A percentile compares a stretch with the other conserved stretches of the same genome.
phyloP scores from a whole-genome alignment of 2,888 invertebrate genomes.

The Teinopalpus imperialis region DNA sequence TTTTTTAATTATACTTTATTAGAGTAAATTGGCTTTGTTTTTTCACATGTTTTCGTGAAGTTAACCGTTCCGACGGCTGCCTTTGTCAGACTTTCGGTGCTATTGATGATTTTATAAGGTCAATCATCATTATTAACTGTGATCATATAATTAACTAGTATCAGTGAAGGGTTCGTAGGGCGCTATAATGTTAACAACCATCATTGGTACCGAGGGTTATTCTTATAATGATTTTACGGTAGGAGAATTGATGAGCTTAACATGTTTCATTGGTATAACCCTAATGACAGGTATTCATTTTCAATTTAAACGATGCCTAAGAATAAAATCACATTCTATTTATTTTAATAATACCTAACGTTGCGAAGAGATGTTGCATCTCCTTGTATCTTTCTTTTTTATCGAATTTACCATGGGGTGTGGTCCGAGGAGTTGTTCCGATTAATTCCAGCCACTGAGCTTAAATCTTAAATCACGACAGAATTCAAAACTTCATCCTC shows the following conservation, averaged over 20 bases:
- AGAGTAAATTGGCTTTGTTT: slow-evolving; percentile 74
- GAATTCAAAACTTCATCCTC: too few relatives aligned
- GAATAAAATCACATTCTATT: too few relatives aligned
- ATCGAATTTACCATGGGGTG: too few relatives aligned
- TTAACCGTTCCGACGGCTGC: slow-evolving; percentile 56
- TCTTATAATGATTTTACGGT: slow-evolving; percentile 23
- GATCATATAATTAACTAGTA: slow-evolving; percentile 75
- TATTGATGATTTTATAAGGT: slow-evolving; percentile 79
- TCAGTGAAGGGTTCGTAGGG: slow-evolving; percentile 47
- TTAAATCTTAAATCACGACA: too few relatives aligned
- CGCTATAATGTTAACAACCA: slow-evolving; percentile 35
- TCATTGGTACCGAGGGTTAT: slow-evolving; percentile 15
- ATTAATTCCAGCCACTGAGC: too few relatives aligned
- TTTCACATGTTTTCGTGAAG: slow-evolving; percentile 48
- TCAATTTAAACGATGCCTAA: too few relatives aligned
- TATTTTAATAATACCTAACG: too few relatives aligned
- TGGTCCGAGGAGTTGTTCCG: too few relatives aligned
- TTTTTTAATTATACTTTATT: slow-evolving; percentile 77
- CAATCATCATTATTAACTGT: slow-evolving; percentile 76
- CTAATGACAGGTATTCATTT: too few relatives aligned
- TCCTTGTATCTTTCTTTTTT: too few relatives aligned
- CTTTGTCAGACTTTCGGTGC: slow-evolving; percentile 64
- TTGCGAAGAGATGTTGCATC: too few relatives aligned
- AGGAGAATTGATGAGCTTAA: slow-evolving; percentile 18
- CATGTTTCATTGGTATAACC: slow-evolving; percentile 6